phyloP scores from a whole-genome alignment of 1,140 invertebrate species.

The Macrosteles quadrilineatus region DNA sequence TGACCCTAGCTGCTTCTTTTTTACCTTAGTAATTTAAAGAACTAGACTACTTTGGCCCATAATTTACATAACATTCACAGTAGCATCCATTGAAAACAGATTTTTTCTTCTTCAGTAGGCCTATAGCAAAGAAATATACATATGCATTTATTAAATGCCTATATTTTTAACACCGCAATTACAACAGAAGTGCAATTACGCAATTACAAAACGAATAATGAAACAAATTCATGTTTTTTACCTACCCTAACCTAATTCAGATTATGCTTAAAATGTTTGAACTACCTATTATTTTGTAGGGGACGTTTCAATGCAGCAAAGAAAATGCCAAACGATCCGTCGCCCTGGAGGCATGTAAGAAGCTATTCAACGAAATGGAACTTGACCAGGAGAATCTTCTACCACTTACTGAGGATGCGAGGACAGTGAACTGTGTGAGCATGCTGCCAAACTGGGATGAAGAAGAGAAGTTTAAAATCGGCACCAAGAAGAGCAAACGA shows the following conservation, averaged over 20 bases:
- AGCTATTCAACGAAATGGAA: constrained; percentile 72
- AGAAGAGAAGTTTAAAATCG: constrained; percentile 42
- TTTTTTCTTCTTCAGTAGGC: no score
- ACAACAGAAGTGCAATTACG: no score
- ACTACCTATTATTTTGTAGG: no score
- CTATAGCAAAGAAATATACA: no score
- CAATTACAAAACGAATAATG: background rate
- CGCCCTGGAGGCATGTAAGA: constrained; percentile 73
- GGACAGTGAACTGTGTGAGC: constrained; percentile 42
- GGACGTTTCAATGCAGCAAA: constrained; percentile 57
- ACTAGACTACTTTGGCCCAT: no score
- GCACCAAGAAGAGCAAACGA: constrained; percentile 69
- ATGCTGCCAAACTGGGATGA: constrained; percentile 56
- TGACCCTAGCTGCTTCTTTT: no score
- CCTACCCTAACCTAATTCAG: constrained; percentile 36
- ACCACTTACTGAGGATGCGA: constrained; percentile 57
- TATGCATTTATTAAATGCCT: no score
- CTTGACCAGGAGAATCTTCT: constrained; percentile 71
- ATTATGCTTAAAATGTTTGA: no score
- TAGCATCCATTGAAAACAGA: no score
- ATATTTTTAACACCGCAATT: no score
- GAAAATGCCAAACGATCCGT: constrained; percentile 77
- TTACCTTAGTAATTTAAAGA: no score
- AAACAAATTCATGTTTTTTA: background rate
- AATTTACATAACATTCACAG: no score